Evolutionary conservation across 2,797 vertebrate genomes (phyloP).

Genomic region (Neosalanx taihuensis): DNA sequence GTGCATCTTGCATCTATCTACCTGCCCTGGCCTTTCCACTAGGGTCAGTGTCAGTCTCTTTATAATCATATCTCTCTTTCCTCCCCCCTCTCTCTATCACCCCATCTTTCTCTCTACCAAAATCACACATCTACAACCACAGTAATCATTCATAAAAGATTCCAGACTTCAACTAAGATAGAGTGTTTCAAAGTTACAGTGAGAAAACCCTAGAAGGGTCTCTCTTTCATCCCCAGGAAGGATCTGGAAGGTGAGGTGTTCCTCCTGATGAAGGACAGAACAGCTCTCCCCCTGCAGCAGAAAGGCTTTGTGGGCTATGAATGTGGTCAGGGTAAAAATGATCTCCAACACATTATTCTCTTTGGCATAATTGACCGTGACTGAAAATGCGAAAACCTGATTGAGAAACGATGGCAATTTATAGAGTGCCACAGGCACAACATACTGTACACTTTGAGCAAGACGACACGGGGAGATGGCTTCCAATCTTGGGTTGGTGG

Average conservation of each 20-base stretch:
- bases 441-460: neutral
- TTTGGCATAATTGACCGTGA: neutral
- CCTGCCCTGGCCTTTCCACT: neutral
- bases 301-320: neutral
- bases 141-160: neutral
- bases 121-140: neutral
- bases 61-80: neutral
- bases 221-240: neutral
- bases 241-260: constrained; percentile 2
- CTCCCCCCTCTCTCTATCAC: neutral
- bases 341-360: neutral
- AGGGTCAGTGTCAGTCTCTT: neutral
- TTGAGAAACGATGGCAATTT: neutral
- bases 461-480: neutral
- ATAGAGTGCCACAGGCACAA: neutral
- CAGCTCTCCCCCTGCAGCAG: neutral
- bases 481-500: neutral
- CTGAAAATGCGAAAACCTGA: neutral
- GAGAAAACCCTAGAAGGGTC: neutral
- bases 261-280: neutral
- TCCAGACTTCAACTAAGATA: neutral
- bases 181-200: neutral
- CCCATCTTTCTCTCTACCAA: neutral
- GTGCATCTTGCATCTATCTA: neutral
- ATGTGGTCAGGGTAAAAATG: neutral